Base-by-base conservation (phyloP, 2,888 invertebrate genomes). In the Acleris literana region DNA sequence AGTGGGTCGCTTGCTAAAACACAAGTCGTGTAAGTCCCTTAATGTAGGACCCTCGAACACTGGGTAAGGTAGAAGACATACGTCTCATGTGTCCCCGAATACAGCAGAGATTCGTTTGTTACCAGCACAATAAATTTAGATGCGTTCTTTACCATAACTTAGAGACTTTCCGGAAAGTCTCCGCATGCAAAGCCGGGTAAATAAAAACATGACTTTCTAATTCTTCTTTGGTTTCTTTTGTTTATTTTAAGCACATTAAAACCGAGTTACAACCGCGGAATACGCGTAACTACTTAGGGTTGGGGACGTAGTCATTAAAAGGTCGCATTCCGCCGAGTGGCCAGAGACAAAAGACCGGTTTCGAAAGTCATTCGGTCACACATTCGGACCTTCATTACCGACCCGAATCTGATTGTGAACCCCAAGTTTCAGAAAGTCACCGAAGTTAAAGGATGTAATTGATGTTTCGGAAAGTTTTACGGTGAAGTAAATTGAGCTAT, bases 321-420 rank as follows among this genome's bases (percentile, higher is more conserved):
- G 43, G 59, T 17, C 58, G 33, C 63, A 63, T 63, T 64, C 51
- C 58, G 54, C 52, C 52, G 55, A 56, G 55, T 61, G 43, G 51
- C 33, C 55, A 51, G 55, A 66, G 46, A 62, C 66, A 66, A 56
- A 66, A 66, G 57, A 43, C 29, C 46, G 29, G 52, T 66, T 56
- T 53, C 55, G 52, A 69, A 58, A 57, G 63, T 58, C 64, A 67
- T 55, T 44, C 65, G 53, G 63, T 60, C 65, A 59, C 68, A 57
- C 56, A 65, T 61, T 59, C 61, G 65, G 65, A 68, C 68, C 68
- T 60, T 63, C 68, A 70, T 70, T 68, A 70, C 64, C 39, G n/a
- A 53, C 54, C 65, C 63, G 22, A 66, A 62, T 63, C 60, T 56
- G 58, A 70, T 65, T 60, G 63, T 68, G 62, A 70, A 65, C 60